Conservation (phyloP, 2,113 vertebrate genomes). For the Megalops atlanticus region DNA sequence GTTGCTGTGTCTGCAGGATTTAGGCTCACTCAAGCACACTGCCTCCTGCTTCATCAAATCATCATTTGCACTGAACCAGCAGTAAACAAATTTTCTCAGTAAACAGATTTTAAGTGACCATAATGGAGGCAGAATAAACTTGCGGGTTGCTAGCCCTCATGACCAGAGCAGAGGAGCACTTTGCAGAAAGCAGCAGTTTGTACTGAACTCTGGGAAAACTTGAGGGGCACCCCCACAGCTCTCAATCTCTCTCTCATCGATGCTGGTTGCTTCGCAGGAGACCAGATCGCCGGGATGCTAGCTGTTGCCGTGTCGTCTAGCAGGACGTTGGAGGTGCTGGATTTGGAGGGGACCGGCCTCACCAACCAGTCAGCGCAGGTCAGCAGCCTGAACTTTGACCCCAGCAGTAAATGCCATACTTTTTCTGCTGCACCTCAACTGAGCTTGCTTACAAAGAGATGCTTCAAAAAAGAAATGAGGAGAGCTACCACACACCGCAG, state of each 20-base stretch:
- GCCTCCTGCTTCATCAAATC: background rate
- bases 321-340: slow-evolving; percentile 90
- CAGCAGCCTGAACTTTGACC: slow-evolving; percentile 19
- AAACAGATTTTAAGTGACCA: background rate
- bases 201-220: too few species aligned
- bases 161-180: too few species aligned
- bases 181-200: too few species aligned
- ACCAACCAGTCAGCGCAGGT: slow-evolving; percentile 95
- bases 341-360: slow-evolving; percentile 92
- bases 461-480: background rate
- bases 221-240: too few species aligned
- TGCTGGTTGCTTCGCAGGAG: slow-evolving; percentile 72
- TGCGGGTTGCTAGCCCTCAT: background rate
- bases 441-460: too few species aligned
- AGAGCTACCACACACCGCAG: background rate
- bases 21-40: background rate
- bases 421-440: too few species aligned
- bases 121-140: background rate
- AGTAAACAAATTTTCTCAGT: background rate
- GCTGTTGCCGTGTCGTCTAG: slow-evolving; percentile 93
- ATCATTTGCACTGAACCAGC: background rate
- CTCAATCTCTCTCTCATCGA: slow-evolving; percentile 1
- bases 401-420: too few species aligned
- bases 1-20: background rate
- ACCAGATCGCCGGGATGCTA: slow-evolving; percentile 93